phyloP scores from a whole-genome alignment of 2,113 vertebrate genomes.

The Ceyx melanurus region DNA sequence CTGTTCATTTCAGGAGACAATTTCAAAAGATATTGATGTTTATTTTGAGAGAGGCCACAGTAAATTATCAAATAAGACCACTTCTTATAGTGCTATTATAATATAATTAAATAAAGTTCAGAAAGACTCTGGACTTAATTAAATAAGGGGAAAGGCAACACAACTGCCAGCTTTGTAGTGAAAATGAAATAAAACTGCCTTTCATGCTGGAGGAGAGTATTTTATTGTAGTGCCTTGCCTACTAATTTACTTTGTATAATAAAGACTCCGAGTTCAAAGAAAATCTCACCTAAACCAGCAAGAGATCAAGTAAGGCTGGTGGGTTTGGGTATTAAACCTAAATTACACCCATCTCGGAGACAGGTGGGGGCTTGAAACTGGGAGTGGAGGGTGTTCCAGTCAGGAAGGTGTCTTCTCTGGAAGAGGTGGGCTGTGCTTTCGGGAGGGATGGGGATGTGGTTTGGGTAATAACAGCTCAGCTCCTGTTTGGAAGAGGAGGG shows the following conservation, averaged over 20 bases:
- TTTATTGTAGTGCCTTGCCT: neutral
- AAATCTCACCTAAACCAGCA: neutral
- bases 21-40: neutral
- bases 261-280: slow-evolving; percentile 8
- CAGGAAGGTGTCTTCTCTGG: neutral
- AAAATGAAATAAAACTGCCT: slow-evolving; percentile 41
- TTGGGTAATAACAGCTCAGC: neutral
- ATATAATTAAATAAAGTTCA: slow-evolving; percentile 3
- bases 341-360: neutral
- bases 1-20: neutral
- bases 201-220: neutral
- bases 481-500: neutral
- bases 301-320: slow-evolving; percentile 1
- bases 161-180: neutral
- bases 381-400: neutral
- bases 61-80: neutral
- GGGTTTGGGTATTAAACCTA: neutral
- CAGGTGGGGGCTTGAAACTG: neutral
- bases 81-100: neutral
- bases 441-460: neutral
- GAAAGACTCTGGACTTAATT: slow-evolving; percentile 6
- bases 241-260: slow-evolving; percentile 3
- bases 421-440: neutral
- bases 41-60: neutral
- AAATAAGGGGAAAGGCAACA: slow-evolving; percentile 3